Evolutionary conservation across 2,113 vertebrate species (phyloP).

Genomic region (Taxidea taxus): DNA sequence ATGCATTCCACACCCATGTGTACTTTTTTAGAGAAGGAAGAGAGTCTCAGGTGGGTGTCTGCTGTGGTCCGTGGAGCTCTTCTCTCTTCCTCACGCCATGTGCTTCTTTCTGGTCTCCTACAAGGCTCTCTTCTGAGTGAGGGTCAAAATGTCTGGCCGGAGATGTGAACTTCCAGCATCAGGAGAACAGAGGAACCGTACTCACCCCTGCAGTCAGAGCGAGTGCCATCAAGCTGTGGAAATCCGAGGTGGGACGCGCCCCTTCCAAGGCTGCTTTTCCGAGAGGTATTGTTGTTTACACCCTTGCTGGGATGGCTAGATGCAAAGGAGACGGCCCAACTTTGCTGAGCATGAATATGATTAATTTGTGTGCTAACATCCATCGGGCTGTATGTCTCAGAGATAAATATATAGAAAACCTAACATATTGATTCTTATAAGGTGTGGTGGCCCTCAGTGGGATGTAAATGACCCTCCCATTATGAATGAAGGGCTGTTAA

Average conservation of each 20-base stretch:
- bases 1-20: neutral
- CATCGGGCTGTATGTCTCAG: neutral
- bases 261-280: neutral
- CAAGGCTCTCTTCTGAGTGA: neutral
- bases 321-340: neutral
- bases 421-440: neutral
- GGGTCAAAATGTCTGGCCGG: neutral
- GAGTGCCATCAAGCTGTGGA: neutral
- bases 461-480: neutral
- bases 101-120: neutral
- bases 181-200: neutral
- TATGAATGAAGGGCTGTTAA: neutral
- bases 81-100: neutral
- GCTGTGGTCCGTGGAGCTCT: neutral
- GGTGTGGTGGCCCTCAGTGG: neutral
- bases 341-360: neutral
- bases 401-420: neutral
- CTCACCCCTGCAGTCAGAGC: rapidly evolving
- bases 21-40: neutral
- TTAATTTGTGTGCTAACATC: neutral
- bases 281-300: rapidly evolving
- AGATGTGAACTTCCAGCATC: neutral
- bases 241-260: neutral
- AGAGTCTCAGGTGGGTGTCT: neutral
- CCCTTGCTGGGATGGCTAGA: neutral